phyloP scores from a whole-genome alignment of 2,113 vertebrate species.

The Abramis brama region DNA sequence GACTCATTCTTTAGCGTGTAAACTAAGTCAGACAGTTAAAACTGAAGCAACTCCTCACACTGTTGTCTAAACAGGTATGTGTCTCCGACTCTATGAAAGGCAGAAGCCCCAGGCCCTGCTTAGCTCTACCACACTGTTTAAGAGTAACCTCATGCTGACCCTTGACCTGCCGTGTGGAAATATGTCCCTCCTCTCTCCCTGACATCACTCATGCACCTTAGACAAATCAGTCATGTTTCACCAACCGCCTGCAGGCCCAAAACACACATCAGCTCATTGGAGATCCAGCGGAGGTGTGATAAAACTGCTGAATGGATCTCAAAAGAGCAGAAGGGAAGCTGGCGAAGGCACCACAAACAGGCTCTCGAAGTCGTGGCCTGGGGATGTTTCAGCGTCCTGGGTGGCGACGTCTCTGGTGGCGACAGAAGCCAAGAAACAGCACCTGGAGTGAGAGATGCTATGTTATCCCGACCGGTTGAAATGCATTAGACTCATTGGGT shows the following conservation, averaged over 20 bases:
- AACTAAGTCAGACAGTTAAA: not conserved
- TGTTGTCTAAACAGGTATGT: slow-evolving; percentile 53
- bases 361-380: slow-evolving; percentile 54
- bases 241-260: slow-evolving; percentile 74
- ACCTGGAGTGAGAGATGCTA: slow-evolving; percentile 44
- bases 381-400: slow-evolving; percentile 71
- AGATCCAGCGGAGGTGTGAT: slow-evolving; percentile 48
- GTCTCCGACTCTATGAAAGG: slow-evolving; percentile 38
- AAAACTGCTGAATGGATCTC: slow-evolving; percentile 51
- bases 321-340: slow-evolving; percentile 59
- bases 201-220: slow-evolving; percentile 51
- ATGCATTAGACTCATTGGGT: slow-evolving; percentile 40
- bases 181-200: slow-evolving; percentile 66
- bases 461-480: slow-evolving; percentile 30
- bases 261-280: slow-evolving; percentile 67
- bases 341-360: slow-evolving; percentile 55
- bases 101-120: slow-evolving; percentile 42
- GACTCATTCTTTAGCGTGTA: not conserved
- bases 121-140: slow-evolving; percentile 30
- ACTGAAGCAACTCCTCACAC: slow-evolving; percentile 16
- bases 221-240: slow-evolving; percentile 77
- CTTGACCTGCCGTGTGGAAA: slow-evolving; percentile 65
- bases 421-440: slow-evolving; percentile 54
- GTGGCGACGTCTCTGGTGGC: slow-evolving; percentile 62
- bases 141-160: slow-evolving; percentile 56